A percentile compares a stretch with the other conserved stretches of the same genome.
phyloP scores from a whole-genome alignment of 2,888 invertebrate species.

The Ptilodon capucinus region DNA sequence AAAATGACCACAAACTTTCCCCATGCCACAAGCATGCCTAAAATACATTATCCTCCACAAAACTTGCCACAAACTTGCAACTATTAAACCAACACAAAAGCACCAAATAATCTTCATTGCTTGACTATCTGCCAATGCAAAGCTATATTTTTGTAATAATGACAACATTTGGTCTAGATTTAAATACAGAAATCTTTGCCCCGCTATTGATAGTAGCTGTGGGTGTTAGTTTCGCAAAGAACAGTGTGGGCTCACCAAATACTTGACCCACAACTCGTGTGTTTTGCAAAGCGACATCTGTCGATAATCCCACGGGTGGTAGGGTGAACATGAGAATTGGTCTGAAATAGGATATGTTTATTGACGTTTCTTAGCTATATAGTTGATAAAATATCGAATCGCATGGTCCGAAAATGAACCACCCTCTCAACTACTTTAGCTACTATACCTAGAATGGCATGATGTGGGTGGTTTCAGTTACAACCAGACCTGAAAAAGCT shows the following conservation, averaged over 20 bases:
- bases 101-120: no score
- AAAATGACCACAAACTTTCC: no score
- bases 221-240: not conserved
- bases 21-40: not conserved
- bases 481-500: no score
- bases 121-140: no score
- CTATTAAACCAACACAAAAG: no score
- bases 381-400: no score
- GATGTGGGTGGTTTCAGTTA: no score
- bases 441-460: no score
- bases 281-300: not conserved
- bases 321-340: not conserved
- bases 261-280: not conserved
- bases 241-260: not conserved
- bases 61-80: not conserved
- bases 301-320: not conserved
- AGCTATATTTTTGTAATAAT: not conserved
- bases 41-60: not conserved
- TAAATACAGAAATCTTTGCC: not conserved
- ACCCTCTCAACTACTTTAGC: no score
- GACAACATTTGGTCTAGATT: not conserved
- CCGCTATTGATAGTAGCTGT: not conserved
- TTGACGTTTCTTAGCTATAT: not conserved
- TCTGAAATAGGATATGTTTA: not conserved
- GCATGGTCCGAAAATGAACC: no score